Percentiles rank a stretch among this genome's conserved stretches.
Evolutionary conservation across 2,888 invertebrate species (phyloP).

Genomic region (Platycheirus albimanus): DNA sequence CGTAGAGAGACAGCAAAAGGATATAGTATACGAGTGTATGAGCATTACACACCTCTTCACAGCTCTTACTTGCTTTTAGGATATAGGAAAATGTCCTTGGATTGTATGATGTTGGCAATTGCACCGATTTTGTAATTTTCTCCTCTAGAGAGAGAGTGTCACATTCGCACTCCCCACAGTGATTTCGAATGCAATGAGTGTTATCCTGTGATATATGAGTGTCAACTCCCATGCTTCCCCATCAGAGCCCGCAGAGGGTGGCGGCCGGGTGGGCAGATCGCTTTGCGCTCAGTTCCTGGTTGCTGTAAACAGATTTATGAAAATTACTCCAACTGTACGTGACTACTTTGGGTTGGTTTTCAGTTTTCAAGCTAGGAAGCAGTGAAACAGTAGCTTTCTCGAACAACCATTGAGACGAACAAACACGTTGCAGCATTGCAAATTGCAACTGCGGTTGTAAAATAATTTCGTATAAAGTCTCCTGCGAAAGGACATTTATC

Average conservation of each 20-base stretch:
- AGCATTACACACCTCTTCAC: conserved; percentile 27
- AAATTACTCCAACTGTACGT: conserved; percentile 69
- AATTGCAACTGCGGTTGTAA: conserved; percentile 70
- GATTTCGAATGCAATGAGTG: conserved; percentile 73
- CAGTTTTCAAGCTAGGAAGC: not conserved
- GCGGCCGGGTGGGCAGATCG: conserved; percentile 11
- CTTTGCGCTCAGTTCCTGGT: conserved; percentile 31
- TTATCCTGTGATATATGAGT: conserved; percentile 73
- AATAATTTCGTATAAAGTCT: conserved; percentile 62
- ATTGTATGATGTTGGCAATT: conserved; percentile 61
- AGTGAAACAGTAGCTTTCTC: too few species aligned
- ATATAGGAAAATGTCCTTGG: conserved; percentile 26
- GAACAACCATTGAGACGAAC: conserved; percentile 3
- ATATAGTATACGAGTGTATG: too few species aligned
- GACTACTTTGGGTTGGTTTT: conserved; percentile 46
- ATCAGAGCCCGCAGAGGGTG: too few species aligned
- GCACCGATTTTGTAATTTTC: conserved; percentile 70
- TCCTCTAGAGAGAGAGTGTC: conserved; percentile 44
- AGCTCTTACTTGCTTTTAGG: not conserved
- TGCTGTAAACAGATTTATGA: conserved; percentile 74
- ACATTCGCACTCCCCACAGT: conserved; percentile 34
- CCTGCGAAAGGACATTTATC: conserved; percentile 62
- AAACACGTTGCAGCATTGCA: conserved; percentile 57
- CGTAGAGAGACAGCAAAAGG: conserved; percentile 8
- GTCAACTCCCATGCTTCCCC: conserved; percentile 35